Base-by-base conservation (phyloP, 1,140 invertebrate genomes). In the Propsilocerus akamusi region DNA sequence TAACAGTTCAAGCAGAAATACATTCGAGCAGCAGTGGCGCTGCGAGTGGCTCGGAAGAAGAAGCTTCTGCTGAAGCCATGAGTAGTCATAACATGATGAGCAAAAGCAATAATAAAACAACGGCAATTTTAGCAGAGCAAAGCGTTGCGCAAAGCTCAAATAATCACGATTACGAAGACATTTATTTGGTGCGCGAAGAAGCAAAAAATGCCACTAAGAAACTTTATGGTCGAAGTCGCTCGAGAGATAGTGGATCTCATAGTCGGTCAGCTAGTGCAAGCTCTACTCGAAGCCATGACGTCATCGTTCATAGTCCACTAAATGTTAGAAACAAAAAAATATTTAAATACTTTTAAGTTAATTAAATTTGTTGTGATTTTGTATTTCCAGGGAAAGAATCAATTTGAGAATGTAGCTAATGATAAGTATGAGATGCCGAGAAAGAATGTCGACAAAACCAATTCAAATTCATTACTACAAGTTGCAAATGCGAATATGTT, bases 91-190 rank as follows among this genome's bases (percentile, higher is more conserved):
- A 50, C 25, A 47, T 26, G 2, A 46, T 49, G 49, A 23, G 26
- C 4, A 49, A 49, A 25, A 12, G 17, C 12, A 51, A 52, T 24
- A 24, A 46, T 51, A 23, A 28, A 48, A 46, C 30, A 49, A 26
- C 56, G 56, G 48, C 25, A 55, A n/a, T 55, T 53, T 34, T 58
- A 59, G 20, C 48, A 50, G 8, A 52, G 57, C 28, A 49, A 46
- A 8, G 53, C 48, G 6, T 46, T 6, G 17, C 14, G 25, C 14
- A 28, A 28, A 52, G 20, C 30, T 28, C 47, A 8, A 49, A 55
- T 2, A 77, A 81, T 52, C 76, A 82, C 51, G 80, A 82, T 56
- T 83, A 83, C 56, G 80, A 83, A 61, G 80, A 83, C 51, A 82
- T 83, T 34, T 82, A 82, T 59, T 56, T 77, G 55, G 71, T 80